phyloP scores from a whole-genome alignment of 2,888 invertebrate species.

The Melinopterus prodromus region DNA sequence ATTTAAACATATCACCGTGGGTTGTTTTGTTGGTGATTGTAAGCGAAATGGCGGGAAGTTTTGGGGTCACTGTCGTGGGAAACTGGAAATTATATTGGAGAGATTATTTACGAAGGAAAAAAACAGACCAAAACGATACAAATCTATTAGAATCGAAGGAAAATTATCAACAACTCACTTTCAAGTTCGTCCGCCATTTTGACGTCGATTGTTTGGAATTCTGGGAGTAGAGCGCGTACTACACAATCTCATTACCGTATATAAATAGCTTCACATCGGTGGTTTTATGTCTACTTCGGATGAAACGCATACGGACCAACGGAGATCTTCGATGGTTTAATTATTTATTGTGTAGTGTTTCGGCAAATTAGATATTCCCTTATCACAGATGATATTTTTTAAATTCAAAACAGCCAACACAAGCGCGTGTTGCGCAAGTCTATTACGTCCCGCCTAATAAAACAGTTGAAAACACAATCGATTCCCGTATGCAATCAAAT shows the following conservation, averaged over 20 bases:
- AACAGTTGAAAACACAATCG: conserved; percentile 41
- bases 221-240: conserved; percentile 49
- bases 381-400: conserved; percentile 38
- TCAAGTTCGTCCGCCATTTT: conserved; percentile 84
- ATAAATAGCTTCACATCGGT: conserved; percentile 40
- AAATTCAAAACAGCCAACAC: conserved; percentile 41
- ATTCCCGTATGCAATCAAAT: neutral
- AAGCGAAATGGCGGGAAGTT: conserved; percentile 8
- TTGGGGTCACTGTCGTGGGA: neutral
- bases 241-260: conserved; percentile 41
- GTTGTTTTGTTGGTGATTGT: conserved; percentile 34
- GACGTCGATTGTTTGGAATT: conserved; percentile 63
- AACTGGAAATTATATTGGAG: neutral
- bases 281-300: neutral
- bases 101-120: neutral
- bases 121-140: neutral
- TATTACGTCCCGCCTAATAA: conserved; percentile 42
- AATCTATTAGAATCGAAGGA: neutral
- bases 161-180: conserved; percentile 67
- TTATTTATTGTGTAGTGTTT: neutral
- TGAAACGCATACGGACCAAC: neutral
- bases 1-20: conserved; percentile 54
- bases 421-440: conserved; percentile 41
- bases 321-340: neutral
- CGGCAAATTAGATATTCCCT: conserved; percentile 26